Percentiles rank a stretch among this genome's conserved stretches.
phyloP scores from a whole-genome alignment of 1,140 invertebrate species.

The Oscheius sp. region DNA sequence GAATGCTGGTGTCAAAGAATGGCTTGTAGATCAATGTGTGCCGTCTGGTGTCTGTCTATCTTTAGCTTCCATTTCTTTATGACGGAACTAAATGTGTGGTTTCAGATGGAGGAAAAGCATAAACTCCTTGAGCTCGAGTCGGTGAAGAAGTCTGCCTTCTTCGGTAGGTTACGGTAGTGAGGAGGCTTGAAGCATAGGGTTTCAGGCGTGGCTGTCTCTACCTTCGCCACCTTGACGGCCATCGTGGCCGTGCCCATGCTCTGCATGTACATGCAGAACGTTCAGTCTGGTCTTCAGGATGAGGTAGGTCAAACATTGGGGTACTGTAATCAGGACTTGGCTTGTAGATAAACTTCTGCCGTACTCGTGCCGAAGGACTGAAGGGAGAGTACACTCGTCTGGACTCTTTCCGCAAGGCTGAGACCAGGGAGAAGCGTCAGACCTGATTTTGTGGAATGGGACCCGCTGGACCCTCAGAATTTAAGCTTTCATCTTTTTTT shows the following conservation, averaged over 20 bases:
- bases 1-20: too few relatives aligned
- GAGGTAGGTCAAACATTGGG: not conserved
- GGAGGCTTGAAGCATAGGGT: not conserved
- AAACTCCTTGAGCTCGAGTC: slow-evolving; percentile 32
- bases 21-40: too few relatives aligned
- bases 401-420: slow-evolving; percentile 32
- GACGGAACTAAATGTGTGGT: too few relatives aligned
- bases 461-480: slow-evolving; percentile 37
- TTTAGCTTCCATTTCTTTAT: too few relatives aligned
- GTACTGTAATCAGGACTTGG: not conserved
- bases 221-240: slow-evolving; percentile 50
- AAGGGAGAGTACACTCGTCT: slow-evolving; percentile 34
- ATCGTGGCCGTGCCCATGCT: slow-evolving; percentile 55
- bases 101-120: slow-evolving; percentile 33
- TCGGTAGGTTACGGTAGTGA: not conserved
- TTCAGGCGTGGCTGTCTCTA: slow-evolving; percentile 48
- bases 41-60: too few relatives aligned
- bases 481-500: too few relatives aligned
- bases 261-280: slow-evolving; percentile 45
- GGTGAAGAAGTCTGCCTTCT: slow-evolving; percentile 37
- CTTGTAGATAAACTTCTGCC: slow-evolving; percentile 33
- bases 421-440: slow-evolving; percentile 28
- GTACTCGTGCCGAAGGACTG: slow-evolving; percentile 30
- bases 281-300: slow-evolving; percentile 37
- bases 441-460: slow-evolving; percentile 35